Evolutionary conservation across 2,113 vertebrate species (phyloP).

Genomic region (Poeciliopsis retropinna): DNA sequence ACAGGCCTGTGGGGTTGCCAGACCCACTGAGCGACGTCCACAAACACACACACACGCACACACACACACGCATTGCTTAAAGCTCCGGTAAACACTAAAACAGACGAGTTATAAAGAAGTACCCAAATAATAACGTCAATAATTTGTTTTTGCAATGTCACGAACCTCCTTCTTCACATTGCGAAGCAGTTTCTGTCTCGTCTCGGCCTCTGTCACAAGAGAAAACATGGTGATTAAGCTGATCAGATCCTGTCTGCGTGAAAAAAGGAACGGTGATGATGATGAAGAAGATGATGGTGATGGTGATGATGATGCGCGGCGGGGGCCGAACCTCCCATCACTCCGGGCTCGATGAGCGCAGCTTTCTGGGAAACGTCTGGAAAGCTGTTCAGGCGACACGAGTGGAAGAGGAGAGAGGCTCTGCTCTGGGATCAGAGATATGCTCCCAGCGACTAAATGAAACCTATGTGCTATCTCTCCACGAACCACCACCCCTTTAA

Average conservation of each 20-base stretch:
- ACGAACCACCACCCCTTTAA: conserved; percentile 77
- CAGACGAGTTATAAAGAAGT: conserved; percentile 13
- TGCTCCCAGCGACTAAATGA: conserved; percentile 53
- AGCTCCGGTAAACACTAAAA: conserved; percentile 30
- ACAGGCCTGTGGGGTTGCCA: conserved; percentile 43
- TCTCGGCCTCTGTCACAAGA: conserved; percentile 86
- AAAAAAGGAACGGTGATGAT: conserved; percentile 20
- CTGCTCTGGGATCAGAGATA: conserved; percentile 33
- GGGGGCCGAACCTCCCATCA: conserved; percentile 75
- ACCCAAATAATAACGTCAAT: neutral
- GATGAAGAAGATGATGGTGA: neutral
- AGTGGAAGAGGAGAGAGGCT: neutral
- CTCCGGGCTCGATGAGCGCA: conserved; percentile 35
- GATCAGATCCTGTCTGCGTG: conserved; percentile 30
- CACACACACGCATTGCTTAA: neutral
- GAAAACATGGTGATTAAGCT: conserved; percentile 62
- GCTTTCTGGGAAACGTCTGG: conserved; percentile 7
- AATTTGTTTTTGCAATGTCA: conserved; percentile 16
- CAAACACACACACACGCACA: neutral
- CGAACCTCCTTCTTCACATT: conserved; percentile 94
- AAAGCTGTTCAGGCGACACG: neutral
- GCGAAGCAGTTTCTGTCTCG: conserved; percentile 90
- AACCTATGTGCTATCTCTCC: conserved; percentile 66
- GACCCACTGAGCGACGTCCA: neutral
- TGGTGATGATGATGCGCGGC: conserved; percentile 1